Percentiles rank a stretch among this genome's conserved stretches.
Conservation (phyloP, 2,888 invertebrate species). For the Eudasyphora cyanicolor region DNA sequence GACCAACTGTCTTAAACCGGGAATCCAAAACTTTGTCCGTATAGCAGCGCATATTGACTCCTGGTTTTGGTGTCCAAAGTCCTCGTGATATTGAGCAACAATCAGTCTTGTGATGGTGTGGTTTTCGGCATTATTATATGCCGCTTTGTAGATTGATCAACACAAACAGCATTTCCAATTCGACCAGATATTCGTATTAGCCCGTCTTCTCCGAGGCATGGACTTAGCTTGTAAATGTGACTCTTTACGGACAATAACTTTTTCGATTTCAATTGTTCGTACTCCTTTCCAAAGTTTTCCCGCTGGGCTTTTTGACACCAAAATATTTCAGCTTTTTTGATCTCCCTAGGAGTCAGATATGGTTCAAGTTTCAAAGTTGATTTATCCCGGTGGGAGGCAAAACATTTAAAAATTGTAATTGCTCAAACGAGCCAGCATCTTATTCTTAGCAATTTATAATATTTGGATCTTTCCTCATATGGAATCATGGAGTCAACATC, state of each 20-base stretch:
- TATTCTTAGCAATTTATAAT: background rate
- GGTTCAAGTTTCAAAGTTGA: background rate
- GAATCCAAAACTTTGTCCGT: conserved; percentile 53
- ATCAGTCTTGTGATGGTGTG: conserved; percentile 27
- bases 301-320: conserved; percentile 30
- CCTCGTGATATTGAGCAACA: conserved; percentile 28
- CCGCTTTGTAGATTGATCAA: conserved; percentile 6
- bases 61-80: conserved; percentile 41
- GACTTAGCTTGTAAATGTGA: conserved; percentile 15
- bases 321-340: conserved; percentile 16
- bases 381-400: conserved; percentile 15
- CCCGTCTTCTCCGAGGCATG: conserved; percentile 15
- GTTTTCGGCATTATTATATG: conserved; percentile 22
- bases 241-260: background rate
- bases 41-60: conserved; percentile 23
- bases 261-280: background rate
- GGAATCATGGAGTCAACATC: background rate
- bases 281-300: conserved; percentile 10
- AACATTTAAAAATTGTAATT: conserved; percentile 18
- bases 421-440: conserved; percentile 18
- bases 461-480: background rate
- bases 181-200: conserved; percentile 40
- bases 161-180: background rate
- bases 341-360: background rate
- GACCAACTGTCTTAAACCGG: conserved; percentile 33